Base-by-base conservation (phyloP, 2,888 invertebrate genomes). In the Gordius sp. region DNA sequence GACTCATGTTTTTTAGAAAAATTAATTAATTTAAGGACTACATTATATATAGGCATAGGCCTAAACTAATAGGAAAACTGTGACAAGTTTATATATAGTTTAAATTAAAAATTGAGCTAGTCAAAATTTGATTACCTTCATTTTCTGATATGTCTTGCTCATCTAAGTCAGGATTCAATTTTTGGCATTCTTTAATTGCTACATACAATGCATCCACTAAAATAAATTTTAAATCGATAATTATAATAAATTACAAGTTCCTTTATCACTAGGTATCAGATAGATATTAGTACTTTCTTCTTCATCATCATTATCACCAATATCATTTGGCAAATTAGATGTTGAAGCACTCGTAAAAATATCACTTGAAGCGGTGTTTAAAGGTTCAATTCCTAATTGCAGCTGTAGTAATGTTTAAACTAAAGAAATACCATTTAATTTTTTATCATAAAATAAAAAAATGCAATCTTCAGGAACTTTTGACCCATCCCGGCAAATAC, bases 401-500 rank as follows among this genome's bases (percentile, higher is more conserved):
- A 47, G 4, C n/a, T 47, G n/a, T n/a, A n/a, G n/a, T n/a, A n/a
- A n/a, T n/a, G 16, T n/a, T 47, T 18, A 47, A 47, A n/a, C 47
- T 47, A 47, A 47, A 47, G 4, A 47, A 47, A n/a, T 47, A 47
- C 47, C 20, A 18, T 33, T 8, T 8, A 47, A 18, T 47, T 47
- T 47, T 47, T 47, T 47, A 47, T 47, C 20, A 20, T 47, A 47
- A 47, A 47, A 47, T 47, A 47, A 20, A 20, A 13, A 47, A 18
- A 47, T 18, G 20, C 47, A 47, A 18, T 47, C 47, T 20, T 47
- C 47, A 20, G 47, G 20, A 18, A 47, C 20, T 20, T 23, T 8
- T n/a, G 47, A 47, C 23, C 20, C 20, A 47, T 47, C 47, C 20
- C 47, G 8, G 20, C 47, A 18, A 4, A 47, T 47, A n/a, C 47